A percentile compares a stretch with the other conserved stretches of the same genome.
phyloP scores from a whole-genome alignment of 2,113 vertebrate species.

The Bufo bufo region DNA sequence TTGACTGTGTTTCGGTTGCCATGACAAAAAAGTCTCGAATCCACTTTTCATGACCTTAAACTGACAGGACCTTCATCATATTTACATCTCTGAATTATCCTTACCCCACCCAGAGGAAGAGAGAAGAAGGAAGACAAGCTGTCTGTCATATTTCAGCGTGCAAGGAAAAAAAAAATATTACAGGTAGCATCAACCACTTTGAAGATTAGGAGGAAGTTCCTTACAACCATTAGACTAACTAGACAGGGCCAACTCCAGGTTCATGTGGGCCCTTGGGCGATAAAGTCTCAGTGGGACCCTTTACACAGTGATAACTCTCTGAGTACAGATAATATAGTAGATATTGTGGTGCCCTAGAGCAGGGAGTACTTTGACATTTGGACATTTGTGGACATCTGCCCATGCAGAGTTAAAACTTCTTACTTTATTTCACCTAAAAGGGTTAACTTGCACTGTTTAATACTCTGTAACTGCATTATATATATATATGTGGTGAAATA shows the following conservation, averaged over 20 bases:
- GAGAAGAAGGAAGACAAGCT: not conserved
- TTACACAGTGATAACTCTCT: too few relatives aligned
- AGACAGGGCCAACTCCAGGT: not conserved
- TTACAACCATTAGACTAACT: not conserved
- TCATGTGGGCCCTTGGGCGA: too few relatives aligned
- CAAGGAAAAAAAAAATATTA: not conserved
- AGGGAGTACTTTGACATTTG: too few relatives aligned
- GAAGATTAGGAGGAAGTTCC: not conserved
- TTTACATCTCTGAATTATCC: constrained; percentile 18
- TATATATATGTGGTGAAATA: too few relatives aligned
- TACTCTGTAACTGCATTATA: too few relatives aligned
- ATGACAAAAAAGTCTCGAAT: constrained; percentile 47
- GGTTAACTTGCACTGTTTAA: too few relatives aligned
- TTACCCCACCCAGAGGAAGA: constrained; percentile 23
- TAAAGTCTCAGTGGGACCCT: too few relatives aligned
- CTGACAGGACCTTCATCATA: constrained; percentile 44
- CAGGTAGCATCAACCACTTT: not conserved
- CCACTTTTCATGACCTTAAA: constrained; percentile 36
- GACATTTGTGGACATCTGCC: too few relatives aligned
- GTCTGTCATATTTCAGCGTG: not conserved
- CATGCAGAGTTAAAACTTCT: too few relatives aligned
- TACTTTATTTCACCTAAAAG: too few relatives aligned
- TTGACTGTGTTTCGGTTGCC: constrained; percentile 47
- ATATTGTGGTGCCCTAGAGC: too few relatives aligned
- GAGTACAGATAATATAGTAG: too few relatives aligned